These are phyloP conservation scores for Antitype chi DNA, from an alignment of 2,888 invertebrate genomes.

Conservation along the genomic window DNA sequence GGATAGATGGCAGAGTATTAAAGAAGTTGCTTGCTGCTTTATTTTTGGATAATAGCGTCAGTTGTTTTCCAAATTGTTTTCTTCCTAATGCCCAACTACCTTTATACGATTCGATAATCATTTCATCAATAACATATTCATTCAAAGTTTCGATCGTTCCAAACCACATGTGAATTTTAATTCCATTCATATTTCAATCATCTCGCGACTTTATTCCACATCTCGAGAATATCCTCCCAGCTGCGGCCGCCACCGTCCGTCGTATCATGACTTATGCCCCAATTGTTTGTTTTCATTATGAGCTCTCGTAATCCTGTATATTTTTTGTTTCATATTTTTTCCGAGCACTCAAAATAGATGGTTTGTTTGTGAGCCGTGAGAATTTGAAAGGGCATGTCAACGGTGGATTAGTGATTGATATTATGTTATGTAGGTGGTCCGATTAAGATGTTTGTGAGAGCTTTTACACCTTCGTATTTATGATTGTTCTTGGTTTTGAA, in stretches of 20 bases:
- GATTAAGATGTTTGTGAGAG: conserved; percentile 39
- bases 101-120: neutral
- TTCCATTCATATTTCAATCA: conserved; percentile 64
- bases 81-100: neutral
- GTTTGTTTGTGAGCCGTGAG: conserved; percentile 84
- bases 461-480: conserved; percentile 25
- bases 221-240: conserved; percentile 62
- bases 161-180: conserved; percentile 60
- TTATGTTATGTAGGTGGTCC: conserved; percentile 72
- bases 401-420: conserved; percentile 72
- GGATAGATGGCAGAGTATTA: neutral
- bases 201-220: conserved; percentile 53
- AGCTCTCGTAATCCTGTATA: conserved; percentile 80
- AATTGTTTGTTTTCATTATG: conserved; percentile 84
- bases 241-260: conserved; percentile 61
- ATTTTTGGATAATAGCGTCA: neutral
- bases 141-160: conserved; percentile 18
- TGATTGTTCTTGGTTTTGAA: conserved; percentile 1
- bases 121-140: conserved; percentile 10
- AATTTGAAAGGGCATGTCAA: conserved; percentile 82
- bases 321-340: conserved; percentile 81
- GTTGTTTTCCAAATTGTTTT: neutral
- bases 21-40: neutral
- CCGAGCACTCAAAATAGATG: conserved; percentile 80
- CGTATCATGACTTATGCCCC: conserved; percentile 78